A percentile compares a stretch with the other conserved stretches of the same genome.
phyloP scores from a whole-genome alignment of 2,797 vertebrate species.

The Mormyrus hasselquistii region DNA sequence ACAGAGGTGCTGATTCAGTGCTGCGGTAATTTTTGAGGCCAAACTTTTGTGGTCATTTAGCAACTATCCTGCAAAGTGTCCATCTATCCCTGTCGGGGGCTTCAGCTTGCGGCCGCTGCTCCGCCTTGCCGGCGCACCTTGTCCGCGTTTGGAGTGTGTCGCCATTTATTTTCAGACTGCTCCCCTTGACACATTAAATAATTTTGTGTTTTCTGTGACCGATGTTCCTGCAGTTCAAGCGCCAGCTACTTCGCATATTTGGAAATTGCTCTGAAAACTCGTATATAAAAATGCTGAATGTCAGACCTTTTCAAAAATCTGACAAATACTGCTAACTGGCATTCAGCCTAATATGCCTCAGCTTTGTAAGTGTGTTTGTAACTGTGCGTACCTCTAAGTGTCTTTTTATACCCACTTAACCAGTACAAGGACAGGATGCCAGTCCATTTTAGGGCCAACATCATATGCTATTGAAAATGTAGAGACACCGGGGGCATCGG shows the following conservation, averaged over 20 bases:
- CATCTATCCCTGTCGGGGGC: background rate
- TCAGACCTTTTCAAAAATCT: background rate
- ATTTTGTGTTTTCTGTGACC: background rate
- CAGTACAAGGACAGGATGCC: background rate
- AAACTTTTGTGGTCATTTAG: background rate
- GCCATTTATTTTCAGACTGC: background rate
- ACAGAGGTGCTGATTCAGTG: background rate
- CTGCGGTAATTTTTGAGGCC: background rate
- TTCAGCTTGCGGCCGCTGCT: background rate
- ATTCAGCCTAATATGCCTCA: background rate
- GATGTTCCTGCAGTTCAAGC: background rate
- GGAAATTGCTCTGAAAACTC: background rate
- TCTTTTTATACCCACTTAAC: background rate
- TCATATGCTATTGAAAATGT: background rate
- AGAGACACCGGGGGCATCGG: background rate
- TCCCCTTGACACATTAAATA: background rate
- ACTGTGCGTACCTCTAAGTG: background rate
- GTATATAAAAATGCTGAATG: background rate
- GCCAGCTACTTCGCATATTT: background rate
- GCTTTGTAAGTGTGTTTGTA: background rate
- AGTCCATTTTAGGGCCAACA: background rate
- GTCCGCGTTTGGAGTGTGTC: background rate
- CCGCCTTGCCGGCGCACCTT: background rate
- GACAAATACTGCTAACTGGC: background rate
- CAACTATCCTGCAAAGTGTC: background rate